Conservation (phyloP, 2,888 invertebrate species). For the Heliconius cydno region DNA sequence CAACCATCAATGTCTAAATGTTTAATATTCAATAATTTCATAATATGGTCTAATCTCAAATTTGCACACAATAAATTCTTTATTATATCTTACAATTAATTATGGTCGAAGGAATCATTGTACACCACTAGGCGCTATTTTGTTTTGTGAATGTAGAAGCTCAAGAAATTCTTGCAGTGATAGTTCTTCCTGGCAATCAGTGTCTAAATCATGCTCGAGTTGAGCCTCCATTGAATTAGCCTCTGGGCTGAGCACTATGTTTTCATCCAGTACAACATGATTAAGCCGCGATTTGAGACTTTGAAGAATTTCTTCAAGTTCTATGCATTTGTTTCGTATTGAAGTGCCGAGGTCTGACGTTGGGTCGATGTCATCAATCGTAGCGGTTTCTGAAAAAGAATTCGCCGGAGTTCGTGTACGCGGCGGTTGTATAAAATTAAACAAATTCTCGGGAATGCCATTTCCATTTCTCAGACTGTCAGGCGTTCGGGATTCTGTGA, state of each 20-base stretch:
- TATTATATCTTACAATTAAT: constrained; percentile 55
- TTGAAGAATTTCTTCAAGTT: constrained; percentile 79
- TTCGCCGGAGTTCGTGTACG: constrained; percentile 77
- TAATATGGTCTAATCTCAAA: constrained; percentile 71
- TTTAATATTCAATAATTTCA: constrained; percentile 51
- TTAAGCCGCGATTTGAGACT: constrained; percentile 79
- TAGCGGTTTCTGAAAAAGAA: constrained; percentile 74
- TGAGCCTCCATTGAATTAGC: constrained; percentile 78
- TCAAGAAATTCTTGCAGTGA: constrained; percentile 80
- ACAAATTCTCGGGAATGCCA: constrained; percentile 70
- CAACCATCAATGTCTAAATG: constrained; percentile 40
- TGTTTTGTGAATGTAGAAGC: constrained; percentile 77
- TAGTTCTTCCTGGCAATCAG: constrained; percentile 80
- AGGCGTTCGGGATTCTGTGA: constrained; percentile 73
- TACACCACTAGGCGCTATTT: constrained; percentile 67
- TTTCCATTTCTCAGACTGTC: constrained; percentile 66
- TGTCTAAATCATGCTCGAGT: constrained; percentile 79
- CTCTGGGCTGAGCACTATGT: constrained; percentile 79
- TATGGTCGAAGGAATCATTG: constrained; percentile 62
- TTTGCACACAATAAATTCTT: constrained; percentile 77
- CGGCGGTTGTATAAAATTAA: constrained; percentile 76
- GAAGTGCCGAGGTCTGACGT: constrained; percentile 78
- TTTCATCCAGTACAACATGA: constrained; percentile 79
- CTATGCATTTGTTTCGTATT: constrained; percentile 78
- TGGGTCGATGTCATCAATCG: constrained; percentile 79